Base-by-base conservation (phyloP, 1,140 invertebrate genomes). In the Aradophagus sp. region DNA sequence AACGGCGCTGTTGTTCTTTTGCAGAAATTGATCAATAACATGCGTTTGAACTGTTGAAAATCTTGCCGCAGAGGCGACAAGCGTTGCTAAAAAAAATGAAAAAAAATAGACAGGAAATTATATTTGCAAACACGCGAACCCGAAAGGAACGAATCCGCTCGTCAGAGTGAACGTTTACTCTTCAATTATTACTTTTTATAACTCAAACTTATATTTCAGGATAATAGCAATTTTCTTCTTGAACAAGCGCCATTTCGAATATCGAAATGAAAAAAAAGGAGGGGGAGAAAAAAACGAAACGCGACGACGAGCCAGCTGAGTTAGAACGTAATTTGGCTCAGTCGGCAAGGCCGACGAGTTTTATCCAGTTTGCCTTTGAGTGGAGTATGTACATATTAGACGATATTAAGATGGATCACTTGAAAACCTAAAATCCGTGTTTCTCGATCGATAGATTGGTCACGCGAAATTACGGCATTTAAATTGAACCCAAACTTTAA, bases 161-260 rank as follows among this genome's bases (percentile, higher is more conserved):
- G 76, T 77, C 74, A 72, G 35, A 13, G 16, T 31, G 10, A 44
- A 65, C 61, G 36, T 68, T 75, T 59, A 71, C 75, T 74, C 73
- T 56, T 73, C 73, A 73, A 75, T 76, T 74, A 77, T 67, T 71
- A 69, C 55, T 77, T 73, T 61, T 76, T 71, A 68, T 42, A 41
- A 34, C 34, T 38, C 14, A 32, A 48, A 74, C 66, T 76, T 75
- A 76, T 71, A 78, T 75, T 77, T 77, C 76, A 76, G 68, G 66
- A 77, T 80, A 77, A 81, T 80, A 79, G 71, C 74, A 81, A 81
- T 81, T 82, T 81, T 78, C 77, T 68, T 65, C 74, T 56, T 52
- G 74, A 74, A 61, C 36, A 68, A 73, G 39, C 73, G 45, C 58
- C 56, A 59, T 59, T 59, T 55, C 50, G 39, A 45, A 72, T 72